These are phyloP conservation scores for Dipodomys stephensi DNA, from an alignment of 2,113 vertebrate genomes.

Conservation along the genomic window DNA sequence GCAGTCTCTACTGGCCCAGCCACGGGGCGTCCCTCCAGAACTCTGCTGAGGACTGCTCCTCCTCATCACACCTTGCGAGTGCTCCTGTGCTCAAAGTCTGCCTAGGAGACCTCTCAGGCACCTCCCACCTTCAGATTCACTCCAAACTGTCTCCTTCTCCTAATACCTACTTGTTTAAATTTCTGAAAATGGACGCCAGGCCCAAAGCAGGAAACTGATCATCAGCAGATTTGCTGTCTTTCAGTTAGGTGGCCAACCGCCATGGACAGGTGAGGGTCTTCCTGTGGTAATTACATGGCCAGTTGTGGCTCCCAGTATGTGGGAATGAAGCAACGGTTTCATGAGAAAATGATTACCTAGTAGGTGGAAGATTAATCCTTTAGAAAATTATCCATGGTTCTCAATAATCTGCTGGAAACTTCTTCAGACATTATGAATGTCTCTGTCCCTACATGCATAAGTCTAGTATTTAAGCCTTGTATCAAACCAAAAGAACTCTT, in stretches of 20 bases:
- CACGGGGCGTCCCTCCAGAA: too few relatives aligned
- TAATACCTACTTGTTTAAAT: constrained; percentile 12
- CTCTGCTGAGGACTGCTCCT: neutral
- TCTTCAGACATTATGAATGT: neutral
- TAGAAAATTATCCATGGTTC: neutral
- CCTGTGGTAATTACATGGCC: neutral
- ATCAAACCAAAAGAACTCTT: neutral
- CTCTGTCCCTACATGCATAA: neutral
- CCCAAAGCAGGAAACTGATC: neutral
- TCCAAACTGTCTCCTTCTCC: neutral
- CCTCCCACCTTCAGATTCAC: neutral
- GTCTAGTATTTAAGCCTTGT: constrained; percentile 1
- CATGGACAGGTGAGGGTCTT: neutral
- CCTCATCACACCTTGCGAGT: too few relatives aligned
- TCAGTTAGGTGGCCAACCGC: neutral
- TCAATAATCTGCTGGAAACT: neutral
- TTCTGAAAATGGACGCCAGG: neutral
- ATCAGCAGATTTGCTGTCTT: neutral
- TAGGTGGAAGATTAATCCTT: neutral
- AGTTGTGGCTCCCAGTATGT: neutral
- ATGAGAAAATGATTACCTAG: neutral
- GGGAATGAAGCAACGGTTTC: neutral
- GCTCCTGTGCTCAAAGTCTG: neutral
- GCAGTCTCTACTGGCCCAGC: too few relatives aligned
- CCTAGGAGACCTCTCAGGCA: neutral